Evolutionary conservation across 2,888 invertebrate genomes (phyloP), one percentile per base, ranked within the genome.

Genomic region (Polietes domitor): DNA sequence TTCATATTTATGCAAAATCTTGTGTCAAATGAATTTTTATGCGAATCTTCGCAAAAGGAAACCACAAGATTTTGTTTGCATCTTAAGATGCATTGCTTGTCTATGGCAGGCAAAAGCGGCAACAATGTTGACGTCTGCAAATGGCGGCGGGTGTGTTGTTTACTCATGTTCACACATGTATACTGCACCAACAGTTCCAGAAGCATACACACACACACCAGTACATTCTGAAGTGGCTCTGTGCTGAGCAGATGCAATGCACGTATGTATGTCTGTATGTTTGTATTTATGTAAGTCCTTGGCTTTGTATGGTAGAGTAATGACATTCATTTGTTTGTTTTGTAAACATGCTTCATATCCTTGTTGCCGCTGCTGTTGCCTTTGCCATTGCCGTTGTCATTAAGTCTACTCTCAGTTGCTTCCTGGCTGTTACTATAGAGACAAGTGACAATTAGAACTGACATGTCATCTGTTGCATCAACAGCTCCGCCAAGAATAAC

Each of bases 401-500:
- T 73, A 26, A 61, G 58, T 32, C 55, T 32, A 37, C 70, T 70
- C 81, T 78, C 71, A 77, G 81, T 75, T 80, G 80, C 55, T 77
- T 53, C 81, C 78, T 81, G 77, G n/a, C 32, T 53, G 37, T 58
- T 84, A 71, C 17, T 78, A 78, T 84, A 71, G 72, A 81, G 78
- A 84, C 84, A 84, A 84, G 84, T 78, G 84, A 84, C 77, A 81
- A 84, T 84, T 84, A 81, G 76, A 84, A 72, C 72, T 75, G 73
- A 50, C 72, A 84, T 76, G 72, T 73, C 75, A 84, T 81, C 58
- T 81, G 81, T 73, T 78, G 81, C 58, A 72, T 72, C 78, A 81
- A 70, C 75, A 81, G 63, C 53, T 43, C 12, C 55, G 50, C n/a
- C 71, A 83, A 47, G 37, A 68, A 41, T 37, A 65, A 47, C 55